Evolutionary conservation across 2,888 invertebrate genomes (phyloP).

Genomic region (Neoscelio sp.): DNA sequence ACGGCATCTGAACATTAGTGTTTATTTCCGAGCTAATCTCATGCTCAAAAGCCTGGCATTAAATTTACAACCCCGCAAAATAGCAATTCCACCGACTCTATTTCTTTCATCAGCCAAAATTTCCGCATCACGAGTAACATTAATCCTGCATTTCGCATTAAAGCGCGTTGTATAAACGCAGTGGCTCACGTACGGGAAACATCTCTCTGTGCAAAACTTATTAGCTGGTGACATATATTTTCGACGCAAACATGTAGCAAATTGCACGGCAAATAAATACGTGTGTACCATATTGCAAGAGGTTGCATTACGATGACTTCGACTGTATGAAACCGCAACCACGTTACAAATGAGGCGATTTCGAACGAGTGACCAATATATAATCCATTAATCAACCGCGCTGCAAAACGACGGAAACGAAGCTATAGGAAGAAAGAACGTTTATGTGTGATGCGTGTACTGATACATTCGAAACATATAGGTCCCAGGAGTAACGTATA

Average conservation of each 20-base stretch:
- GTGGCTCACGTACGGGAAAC: background rate
- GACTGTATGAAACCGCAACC: constrained; percentile 32
- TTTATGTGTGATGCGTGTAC: background rate
- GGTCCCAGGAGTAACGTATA: too few relatives aligned
- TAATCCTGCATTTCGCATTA: constrained; percentile 28
- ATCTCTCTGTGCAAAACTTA: constrained; percentile 21
- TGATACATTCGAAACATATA: too few relatives aligned
- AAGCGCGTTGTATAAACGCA: background rate
- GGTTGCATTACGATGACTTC: constrained; percentile 26
- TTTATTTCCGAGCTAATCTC: constrained; percentile 35
- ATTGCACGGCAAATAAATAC: constrained; percentile 39
- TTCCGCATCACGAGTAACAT: constrained; percentile 23
- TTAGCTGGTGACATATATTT: constrained; percentile 30
- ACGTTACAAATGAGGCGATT: constrained; percentile 42
- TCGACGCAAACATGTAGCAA: constrained; percentile 27
- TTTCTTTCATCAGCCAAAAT: constrained; percentile 38
- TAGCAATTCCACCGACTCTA: background rate
- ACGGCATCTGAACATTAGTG: constrained; percentile 37
- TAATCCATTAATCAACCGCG: constrained; percentile 50
- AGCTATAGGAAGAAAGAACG: background rate
- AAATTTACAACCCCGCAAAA: background rate
- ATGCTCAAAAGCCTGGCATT: constrained; percentile 9
- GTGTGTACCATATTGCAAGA: constrained; percentile 4
- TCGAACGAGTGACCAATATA: constrained; percentile 27
- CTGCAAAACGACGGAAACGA: constrained; percentile 16